These are phyloP conservation scores for Apis dorsata DNA, from an alignment of 1,140 invertebrate genomes.

Conservation along the genomic window DNA sequence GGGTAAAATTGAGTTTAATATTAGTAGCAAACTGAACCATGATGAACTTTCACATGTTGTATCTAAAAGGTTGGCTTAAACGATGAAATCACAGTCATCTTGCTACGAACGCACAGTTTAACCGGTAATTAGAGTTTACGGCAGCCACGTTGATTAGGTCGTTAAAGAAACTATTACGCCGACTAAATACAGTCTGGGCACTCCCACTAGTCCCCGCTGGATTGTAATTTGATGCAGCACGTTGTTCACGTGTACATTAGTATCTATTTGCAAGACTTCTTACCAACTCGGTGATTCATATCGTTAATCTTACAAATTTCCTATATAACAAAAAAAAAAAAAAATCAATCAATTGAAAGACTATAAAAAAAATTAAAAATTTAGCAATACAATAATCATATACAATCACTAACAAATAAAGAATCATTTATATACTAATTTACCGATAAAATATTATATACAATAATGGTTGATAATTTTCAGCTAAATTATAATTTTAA, in stretches of 20 bases:
- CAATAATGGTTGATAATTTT: neutral
- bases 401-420: neutral
- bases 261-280: neutral
- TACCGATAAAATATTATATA: neutral
- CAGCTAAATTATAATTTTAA: neutral
- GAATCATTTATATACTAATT: neutral
- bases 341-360: neutral
- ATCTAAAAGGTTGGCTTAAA: neutral
- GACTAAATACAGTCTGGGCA: conserved; percentile 22
- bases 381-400: too few relatives aligned
- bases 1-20: neutral
- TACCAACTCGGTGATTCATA: neutral
- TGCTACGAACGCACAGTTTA: neutral
- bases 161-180: conserved; percentile 50
- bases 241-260: neutral
- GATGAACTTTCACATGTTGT: neutral
- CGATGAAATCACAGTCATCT: conserved; percentile 4
- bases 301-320: neutral
- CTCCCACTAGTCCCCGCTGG: conserved; percentile 1
- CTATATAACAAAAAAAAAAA: neutral
- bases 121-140: conserved; percentile 39
- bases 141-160: conserved; percentile 46
- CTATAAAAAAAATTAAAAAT: too few relatives aligned
- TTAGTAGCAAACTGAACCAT: neutral
- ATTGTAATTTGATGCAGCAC: conserved; percentile 27